A percentile compares a stretch with the other conserved stretches of the same genome.
Evolutionary conservation across 2,797 vertebrate species (phyloP).

Genomic region (Coreius guichenoti): DNA sequence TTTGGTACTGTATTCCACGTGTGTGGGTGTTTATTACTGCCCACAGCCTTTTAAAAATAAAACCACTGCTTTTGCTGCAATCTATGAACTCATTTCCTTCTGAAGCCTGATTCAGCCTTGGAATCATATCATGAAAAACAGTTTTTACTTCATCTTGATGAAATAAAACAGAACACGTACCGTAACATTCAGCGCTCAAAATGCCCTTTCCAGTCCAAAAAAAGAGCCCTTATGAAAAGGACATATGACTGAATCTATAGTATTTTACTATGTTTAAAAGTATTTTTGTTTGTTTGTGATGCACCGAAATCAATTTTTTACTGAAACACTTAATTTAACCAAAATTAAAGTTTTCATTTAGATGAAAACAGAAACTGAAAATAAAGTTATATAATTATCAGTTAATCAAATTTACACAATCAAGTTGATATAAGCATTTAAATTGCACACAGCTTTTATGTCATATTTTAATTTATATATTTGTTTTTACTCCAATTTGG

Average conservation of each 20-base stretch:
- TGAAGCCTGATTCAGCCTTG: constrained; percentile 51
- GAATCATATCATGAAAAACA: background rate
- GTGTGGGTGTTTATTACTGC: constrained; percentile 29
- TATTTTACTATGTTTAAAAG: background rate
- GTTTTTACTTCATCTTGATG: background rate
- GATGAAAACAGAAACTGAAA: background rate
- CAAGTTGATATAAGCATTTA: background rate
- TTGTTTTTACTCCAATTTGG: too few relatives aligned
- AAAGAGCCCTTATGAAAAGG: background rate
- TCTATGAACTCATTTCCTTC: constrained; percentile 44
- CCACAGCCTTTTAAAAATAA: constrained; percentile 43
- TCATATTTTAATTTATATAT: background rate
- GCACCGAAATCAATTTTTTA: background rate
- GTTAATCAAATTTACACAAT: too few relatives aligned
- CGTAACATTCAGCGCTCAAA: background rate
- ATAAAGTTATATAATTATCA: background rate
- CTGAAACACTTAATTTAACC: background rate
- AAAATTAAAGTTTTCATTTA: too few relatives aligned
- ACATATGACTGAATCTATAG: background rate
- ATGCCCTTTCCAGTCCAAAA: background rate
- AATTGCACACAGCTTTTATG: background rate
- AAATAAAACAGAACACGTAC: background rate
- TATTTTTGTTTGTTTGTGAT: background rate
- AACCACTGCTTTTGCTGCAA: constrained; percentile 41
- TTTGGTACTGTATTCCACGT: constrained; percentile 35